These are phyloP conservation scores for Trissoscelio sp. DNA, from an alignment of 2,888 invertebrate genomes.

Conservation along the genomic window DNA sequence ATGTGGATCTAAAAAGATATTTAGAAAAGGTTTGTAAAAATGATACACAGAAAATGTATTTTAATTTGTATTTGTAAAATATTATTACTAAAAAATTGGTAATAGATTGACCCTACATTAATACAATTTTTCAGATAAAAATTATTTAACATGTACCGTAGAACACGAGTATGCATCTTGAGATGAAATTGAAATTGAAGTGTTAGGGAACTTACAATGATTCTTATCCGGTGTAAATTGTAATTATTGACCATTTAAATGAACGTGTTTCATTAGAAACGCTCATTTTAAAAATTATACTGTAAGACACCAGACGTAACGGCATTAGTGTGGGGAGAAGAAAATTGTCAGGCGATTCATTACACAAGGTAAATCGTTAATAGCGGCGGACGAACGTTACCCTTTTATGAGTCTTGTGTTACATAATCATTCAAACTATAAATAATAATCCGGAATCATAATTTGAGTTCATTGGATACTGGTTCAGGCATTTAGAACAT, in stretches of 20 bases:
- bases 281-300: constrained; percentile 35
- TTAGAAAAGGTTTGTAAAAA: no score
- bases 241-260: constrained; percentile 31
- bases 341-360: constrained; percentile 49
- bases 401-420: constrained; percentile 31
- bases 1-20: no score
- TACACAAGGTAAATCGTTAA: constrained; percentile 57
- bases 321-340: constrained; percentile 26
- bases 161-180: no score
- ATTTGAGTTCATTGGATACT: neutral
- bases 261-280: constrained; percentile 7
- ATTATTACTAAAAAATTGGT: no score
- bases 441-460: constrained; percentile 8
- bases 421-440: constrained; percentile 15
- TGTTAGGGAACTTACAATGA: no score
- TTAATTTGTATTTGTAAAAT: no score
- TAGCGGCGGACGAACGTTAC: constrained; percentile 28
- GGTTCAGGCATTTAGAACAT: neutral
- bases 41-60: no score
- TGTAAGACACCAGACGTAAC: constrained; percentile 19
- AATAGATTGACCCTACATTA: no score
- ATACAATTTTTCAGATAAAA: no score
- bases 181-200: no score
- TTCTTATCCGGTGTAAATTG: no score
- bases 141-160: no score